Evolutionary conservation across 2,888 invertebrate species (phyloP).

Genomic region (Epirrhoe tristata): DNA sequence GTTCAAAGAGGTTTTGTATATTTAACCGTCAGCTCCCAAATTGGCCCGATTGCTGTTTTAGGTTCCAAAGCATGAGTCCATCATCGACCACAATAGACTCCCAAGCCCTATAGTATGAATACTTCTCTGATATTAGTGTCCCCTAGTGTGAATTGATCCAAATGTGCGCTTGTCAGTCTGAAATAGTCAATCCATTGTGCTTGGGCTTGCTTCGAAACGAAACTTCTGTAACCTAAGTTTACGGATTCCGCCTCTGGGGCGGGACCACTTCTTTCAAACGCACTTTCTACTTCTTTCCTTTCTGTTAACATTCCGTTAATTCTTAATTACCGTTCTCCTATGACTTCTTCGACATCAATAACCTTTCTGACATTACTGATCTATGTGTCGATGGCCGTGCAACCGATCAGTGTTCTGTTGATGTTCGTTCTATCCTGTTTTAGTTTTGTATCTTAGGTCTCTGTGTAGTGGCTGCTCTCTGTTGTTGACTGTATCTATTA

Average conservation of each 20-base stretch:
- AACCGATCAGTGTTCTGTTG: constrained; percentile 68
- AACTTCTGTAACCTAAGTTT: constrained; percentile 65
- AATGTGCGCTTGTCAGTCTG: constrained; percentile 72
- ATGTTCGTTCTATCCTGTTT: constrained; percentile 74
- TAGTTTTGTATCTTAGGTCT: constrained; percentile 81
- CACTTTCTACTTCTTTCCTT: constrained; percentile 68
- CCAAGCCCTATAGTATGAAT: constrained; percentile 67
- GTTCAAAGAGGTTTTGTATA: constrained; percentile 35
- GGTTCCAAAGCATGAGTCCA: constrained; percentile 80
- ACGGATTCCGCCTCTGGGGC: constrained; percentile 62
- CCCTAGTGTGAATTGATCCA: constrained; percentile 71
- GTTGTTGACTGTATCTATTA: constrained; percentile 85
- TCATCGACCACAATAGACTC: constrained; percentile 64
- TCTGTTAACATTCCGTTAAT: constrained; percentile 59
- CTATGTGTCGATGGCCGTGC: constrained; percentile 51
- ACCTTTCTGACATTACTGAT: constrained; percentile 64
- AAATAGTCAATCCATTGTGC: constrained; percentile 74
- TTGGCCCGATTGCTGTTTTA: constrained; percentile 67
- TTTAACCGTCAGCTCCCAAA: constrained; percentile 79
- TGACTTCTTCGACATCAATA: constrained; percentile 54
- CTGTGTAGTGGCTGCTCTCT: constrained; percentile 86
- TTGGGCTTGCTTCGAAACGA: constrained; percentile 81
- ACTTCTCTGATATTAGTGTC: constrained; percentile 68
- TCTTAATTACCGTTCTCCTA: constrained; percentile 60
- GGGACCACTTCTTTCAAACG: constrained; percentile 66